Base-by-base conservation (phyloP, 2,113 vertebrate species). In the Chelonoidis abingdonii region DNA sequence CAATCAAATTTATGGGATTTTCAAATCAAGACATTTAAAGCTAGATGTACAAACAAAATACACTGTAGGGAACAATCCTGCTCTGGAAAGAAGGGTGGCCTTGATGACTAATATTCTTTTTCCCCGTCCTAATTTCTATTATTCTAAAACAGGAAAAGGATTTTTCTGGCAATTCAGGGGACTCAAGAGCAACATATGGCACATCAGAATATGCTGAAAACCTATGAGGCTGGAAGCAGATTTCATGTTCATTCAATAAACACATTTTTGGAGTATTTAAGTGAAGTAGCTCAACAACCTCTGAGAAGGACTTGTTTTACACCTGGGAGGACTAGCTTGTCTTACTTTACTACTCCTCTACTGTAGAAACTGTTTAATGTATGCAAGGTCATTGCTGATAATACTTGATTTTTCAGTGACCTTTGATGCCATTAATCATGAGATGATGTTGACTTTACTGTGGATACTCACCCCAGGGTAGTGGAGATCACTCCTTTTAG, bases 111-210 rank as follows among this genome's bases (percentile, higher is more conserved):
- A 31, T 14, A 57, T 92, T 81, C 14, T 57, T 31, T 80, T 22
- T 14, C 22, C n/a, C 1, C 62, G 1, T 1, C 31, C 52, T 76
- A 69, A 82, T 38, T 38, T 85, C 31, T 82, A 19, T 17, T 1
- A 80, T 83, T 65, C 25, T 72, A 54, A 86, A 53, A 25, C 27
- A 59, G 44, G n/a, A 22, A 88, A 87, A 94, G 93, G 1, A 21
- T 19, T 13, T 0, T 27, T 3, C 86, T 80, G 7, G 10, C 6
- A 91, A 90, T 2, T 84, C 27, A 62, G 82, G 86, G 1, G 5
- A 78, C 22, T 82, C 44, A 3, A 11, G 31, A 84, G n/a, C 47
- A 88, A 50, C 52, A 92, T 59, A 80, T 89, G 89, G 80, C 2
- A 52, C 59, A 62, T 54, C 27, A 59, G 76, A 1, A 7, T 54